Percentiles rank a stretch among this genome's conserved stretches.
Evolutionary conservation across 2,888 invertebrate genomes (phyloP).

Genomic region (Trichogramma dendrolimi): DNA sequence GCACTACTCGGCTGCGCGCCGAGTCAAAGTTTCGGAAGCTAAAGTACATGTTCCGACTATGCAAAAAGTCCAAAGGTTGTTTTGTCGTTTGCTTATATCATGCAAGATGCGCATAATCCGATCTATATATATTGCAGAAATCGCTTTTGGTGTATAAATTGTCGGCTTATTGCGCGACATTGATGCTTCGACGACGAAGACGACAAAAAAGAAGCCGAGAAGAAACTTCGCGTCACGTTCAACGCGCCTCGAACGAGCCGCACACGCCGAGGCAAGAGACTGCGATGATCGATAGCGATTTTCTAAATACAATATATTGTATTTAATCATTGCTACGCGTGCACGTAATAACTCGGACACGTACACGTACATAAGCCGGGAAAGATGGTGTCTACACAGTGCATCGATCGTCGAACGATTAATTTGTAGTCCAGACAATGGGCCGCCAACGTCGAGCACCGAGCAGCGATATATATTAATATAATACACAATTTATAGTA

Average conservation of each 20-base stretch:
- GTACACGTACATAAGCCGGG: constrained; percentile 27
- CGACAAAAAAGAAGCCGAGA: too few species aligned
- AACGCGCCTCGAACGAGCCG: too few species aligned
- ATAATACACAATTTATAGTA: constrained; percentile 32
- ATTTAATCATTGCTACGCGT: background rate
- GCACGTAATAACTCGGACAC: background rate
- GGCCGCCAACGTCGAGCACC: constrained; percentile 48
- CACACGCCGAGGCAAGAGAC: background rate
- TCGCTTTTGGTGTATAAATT: too few species aligned
- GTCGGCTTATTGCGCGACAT: too few species aligned
- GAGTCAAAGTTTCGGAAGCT: background rate
- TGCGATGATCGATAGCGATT: background rate
- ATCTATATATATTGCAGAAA: too few species aligned
- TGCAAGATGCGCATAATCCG: too few species aligned
- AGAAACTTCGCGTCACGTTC: too few species aligned
- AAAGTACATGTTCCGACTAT: too few species aligned
- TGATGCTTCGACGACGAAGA: too few species aligned
- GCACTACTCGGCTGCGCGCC: too few species aligned
- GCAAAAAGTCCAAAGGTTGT: too few species aligned
- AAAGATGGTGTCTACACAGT: constrained; percentile 37
- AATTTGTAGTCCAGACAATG: constrained; percentile 52
- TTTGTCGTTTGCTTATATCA: background rate
- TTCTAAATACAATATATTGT: too few species aligned
- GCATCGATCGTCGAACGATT: constrained; percentile 48
- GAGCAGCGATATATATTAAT: constrained; percentile 37